Base-by-base conservation (phyloP, 2,113 vertebrate genomes). In the Xyrauchen texanus region DNA sequence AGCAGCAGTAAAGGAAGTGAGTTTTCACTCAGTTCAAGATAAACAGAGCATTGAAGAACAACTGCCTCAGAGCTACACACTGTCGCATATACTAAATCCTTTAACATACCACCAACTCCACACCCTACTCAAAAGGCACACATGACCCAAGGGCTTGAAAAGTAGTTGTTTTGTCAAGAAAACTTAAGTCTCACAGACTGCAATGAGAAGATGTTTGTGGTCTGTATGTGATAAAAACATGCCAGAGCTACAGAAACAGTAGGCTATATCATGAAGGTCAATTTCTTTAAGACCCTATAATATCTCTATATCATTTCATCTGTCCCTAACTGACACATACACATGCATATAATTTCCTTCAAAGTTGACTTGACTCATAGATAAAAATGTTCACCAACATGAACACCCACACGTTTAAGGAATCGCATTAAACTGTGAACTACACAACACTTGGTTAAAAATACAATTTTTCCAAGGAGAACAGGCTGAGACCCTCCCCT, bases 401-500 rank as follows among this genome's bases (percentile, higher is more conserved):
- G 21, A 34, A 34, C 21, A 34, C 21, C 53, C 15, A 12, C 13
- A 76, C 21, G 47, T 53, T 45, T 21, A 4, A 16, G 8, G 8
- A 53, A n/a, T 75, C 60, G 51, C 47, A 6, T 0, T 60, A 3
- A 44, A 6, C 5, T 60, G 42, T 8, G 15, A 61, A n/a, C n/a
- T n/a, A 61, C 21, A 45, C 45, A 16, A 47, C 44, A 61, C 66
- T 79, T 53, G 46, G 7, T 78, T 47, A 44, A 15, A 77, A 74
- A 68, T 74, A 52, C 70, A 63, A 81, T 79, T 83, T 83, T 76
- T 72, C 45, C 53, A 76, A 77, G 66, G 65, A 81, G 77, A 68
- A 71, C 49, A 7, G 49, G 4, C 6, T 34, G 69, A 75, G 74
- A 80, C 77, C 81, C 68, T 66, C 74, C 76, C 68, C 81, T 78